phyloP scores from a whole-genome alignment of 35 echinoderm and acorn worm species.

The Ptychodera flava region DNA sequence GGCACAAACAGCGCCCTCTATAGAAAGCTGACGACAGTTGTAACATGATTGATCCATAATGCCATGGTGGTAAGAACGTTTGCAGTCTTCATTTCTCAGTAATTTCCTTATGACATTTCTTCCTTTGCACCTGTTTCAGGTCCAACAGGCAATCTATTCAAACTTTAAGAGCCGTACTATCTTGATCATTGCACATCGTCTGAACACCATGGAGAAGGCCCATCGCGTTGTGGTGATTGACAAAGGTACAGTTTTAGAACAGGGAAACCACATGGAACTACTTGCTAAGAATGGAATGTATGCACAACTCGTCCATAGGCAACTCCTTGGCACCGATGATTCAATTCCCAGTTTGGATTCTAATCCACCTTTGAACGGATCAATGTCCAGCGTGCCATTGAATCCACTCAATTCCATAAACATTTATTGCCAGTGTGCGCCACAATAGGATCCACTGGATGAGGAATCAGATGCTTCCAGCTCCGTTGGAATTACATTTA shows the following conservation, averaged over 20 bases:
- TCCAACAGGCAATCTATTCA: slow-evolving; percentile 61
- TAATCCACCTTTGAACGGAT: background rate
- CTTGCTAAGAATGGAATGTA: slow-evolving; percentile 43
- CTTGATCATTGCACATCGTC: slow-evolving; percentile 74
- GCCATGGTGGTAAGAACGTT: no score
- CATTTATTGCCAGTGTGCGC: background rate
- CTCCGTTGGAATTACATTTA: background rate
- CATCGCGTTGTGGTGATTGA: slow-evolving; percentile 72
- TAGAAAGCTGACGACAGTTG: no score
- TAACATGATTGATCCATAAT: no score
- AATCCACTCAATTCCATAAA: background rate
- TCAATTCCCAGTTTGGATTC: background rate
- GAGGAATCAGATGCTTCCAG: background rate
- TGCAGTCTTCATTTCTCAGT: no score
- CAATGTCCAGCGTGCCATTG: background rate
- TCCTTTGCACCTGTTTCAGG: slow-evolving; percentile 19
- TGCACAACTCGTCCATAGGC: slow-evolving; percentile 56
- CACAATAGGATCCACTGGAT: background rate
- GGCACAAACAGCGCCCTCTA: no score
- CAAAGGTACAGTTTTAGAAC: slow-evolving; percentile 54
- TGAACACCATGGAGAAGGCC: slow-evolving; percentile 81
- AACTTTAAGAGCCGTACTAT: slow-evolving; percentile 49
- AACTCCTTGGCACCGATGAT: slow-evolving; percentile 13
- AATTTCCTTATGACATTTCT: no score
- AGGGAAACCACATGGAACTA: slow-evolving; percentile 64